phyloP scores from a whole-genome alignment of 2,797 vertebrate genomes.

The Syngnathus acus region DNA sequence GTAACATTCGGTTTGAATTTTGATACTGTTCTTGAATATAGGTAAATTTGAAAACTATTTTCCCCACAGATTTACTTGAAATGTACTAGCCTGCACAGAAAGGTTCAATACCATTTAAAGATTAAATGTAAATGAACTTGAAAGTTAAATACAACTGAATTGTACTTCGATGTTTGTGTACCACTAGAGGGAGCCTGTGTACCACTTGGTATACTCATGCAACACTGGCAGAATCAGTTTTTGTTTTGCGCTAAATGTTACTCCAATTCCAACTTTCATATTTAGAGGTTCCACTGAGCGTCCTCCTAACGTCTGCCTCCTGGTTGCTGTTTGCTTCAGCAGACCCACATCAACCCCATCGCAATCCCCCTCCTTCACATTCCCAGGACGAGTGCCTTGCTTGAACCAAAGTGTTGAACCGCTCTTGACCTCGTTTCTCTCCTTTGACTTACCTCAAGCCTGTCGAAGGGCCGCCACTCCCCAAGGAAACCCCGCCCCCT shows the following conservation, averaged over 20 bases:
- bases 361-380: slow-evolving; percentile 74
- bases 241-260: not conserved
- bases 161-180: not conserved
- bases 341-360: slow-evolving; percentile 50
- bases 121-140: no score
- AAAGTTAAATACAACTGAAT: no score
- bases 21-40: no score
- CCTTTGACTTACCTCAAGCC: slow-evolving; percentile 99
- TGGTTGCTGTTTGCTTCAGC: slow-evolving; percentile 28
- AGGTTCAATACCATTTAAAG: no score
- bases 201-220: not conserved
- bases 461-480: slow-evolving; percentile 93
- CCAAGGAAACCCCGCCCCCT: slow-evolving; percentile 70
- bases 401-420: slow-evolving; percentile 99
- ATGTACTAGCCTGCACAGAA: no score
- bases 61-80: no score
- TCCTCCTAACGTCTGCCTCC: not conserved
- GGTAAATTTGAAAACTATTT: no score
- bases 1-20: no score
- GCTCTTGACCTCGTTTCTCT: slow-evolving; percentile 93
- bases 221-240: not conserved
- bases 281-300: not conserved
- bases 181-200: not conserved
- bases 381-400: slow-evolving; percentile 99
- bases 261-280: not conserved